Base-by-base conservation (phyloP, 1,140 invertebrate species). In the Lethrus apterus region DNA sequence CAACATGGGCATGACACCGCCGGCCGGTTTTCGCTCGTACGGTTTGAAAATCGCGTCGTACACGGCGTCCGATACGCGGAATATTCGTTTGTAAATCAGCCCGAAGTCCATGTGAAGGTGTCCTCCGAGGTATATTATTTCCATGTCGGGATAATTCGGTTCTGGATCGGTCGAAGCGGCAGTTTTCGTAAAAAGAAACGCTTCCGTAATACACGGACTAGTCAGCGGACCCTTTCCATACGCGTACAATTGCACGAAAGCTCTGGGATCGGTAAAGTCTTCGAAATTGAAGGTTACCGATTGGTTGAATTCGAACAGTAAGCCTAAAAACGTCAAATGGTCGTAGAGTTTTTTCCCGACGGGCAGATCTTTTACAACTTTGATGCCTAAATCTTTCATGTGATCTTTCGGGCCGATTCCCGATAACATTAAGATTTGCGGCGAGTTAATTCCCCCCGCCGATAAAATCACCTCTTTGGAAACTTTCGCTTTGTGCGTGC, bases 391-490 rank as follows among this genome's bases (percentile, higher is more conserved):
- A 29, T 70, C 57, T 19, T 67, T 49, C 8, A 81, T 58, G 24
- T 78, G 69, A 41, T 72, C 63, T 21, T 66, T 75, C 10, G 85
- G 83, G 0, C 86, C 87, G 4, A 90, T 72, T 0, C 86, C 87
- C 1, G 83, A 85, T 0, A 89, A 68, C 79, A 87, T 84, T 18
- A 90, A 62, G 4, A 90, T 54, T 63, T 96, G 91, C 0, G 92
- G 85, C 1, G 88, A 88, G 60, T 91, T 90, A 1, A 96, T 75
- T 0, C 90, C 75, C 1, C 94, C 94, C 1, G 80, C 89, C 5
- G 86, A 89, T 4, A 93, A 54, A 44, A 94, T 87, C 0, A 95
- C 81, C 68, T 97, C 93, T 59, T 87, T 91, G 8, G 68, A 78
- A 0, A 86, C 87, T 15, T 78, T 67, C 3, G 88, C 80, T 14